A percentile compares a stretch with the other conserved stretches of the same genome.
phyloP scores from a whole-genome alignment of 1,140 invertebrate species.

The Drosophila navojoa region DNA sequence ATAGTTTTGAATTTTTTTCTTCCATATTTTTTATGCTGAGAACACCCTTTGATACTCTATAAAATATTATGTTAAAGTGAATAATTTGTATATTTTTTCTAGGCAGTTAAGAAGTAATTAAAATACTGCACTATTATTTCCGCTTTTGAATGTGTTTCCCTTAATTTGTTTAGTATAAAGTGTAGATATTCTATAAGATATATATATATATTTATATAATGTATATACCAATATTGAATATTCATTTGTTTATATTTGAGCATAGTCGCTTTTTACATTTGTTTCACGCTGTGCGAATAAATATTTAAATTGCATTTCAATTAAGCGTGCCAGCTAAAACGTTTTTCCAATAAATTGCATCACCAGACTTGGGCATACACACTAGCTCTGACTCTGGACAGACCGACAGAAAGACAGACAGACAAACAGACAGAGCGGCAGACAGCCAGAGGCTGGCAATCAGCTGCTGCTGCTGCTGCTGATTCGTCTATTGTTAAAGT shows the following conservation, averaged over 20 bases:
- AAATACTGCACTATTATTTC: neutral
- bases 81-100: no score
- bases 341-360: constrained; percentile 78
- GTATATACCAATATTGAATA: neutral
- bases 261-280: neutral
- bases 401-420: neutral
- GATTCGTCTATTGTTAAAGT: constrained; percentile 73
- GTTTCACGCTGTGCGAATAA: constrained; percentile 26
- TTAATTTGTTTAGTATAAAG: neutral
- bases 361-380: constrained; percentile 54
- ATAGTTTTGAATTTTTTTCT: no score
- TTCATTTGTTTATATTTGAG: neutral
- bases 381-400: constrained; percentile 32
- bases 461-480: constrained; percentile 16
- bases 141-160: neutral
- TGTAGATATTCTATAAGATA: no score
- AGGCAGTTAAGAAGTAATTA: neutral
- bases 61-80: neutral
- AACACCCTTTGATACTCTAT: neutral
- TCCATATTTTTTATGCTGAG: no score
- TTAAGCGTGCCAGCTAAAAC: constrained; percentile 35
- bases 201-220: no score
- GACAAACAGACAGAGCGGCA: neutral
- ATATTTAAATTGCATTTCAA: constrained; percentile 29
- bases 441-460: constrained; percentile 13